Evolutionary conservation across 92 coral and sea anemone species (phyloP).

Genomic region (Micromussa lordhowensis): DNA sequence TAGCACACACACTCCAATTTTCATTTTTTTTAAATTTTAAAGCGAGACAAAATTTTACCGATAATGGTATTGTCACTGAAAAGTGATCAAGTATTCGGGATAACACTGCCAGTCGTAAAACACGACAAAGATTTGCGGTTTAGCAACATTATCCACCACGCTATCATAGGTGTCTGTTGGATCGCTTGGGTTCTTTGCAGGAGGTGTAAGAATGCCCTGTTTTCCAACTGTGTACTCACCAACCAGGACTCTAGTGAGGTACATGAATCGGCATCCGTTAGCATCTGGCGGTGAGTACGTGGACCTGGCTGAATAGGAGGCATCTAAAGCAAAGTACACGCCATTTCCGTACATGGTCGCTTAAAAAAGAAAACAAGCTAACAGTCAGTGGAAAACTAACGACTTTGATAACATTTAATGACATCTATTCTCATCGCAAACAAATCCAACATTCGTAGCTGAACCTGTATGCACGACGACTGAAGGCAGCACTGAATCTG

Average conservation of each 20-base stretch:
- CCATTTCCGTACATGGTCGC: slow-evolving; percentile 76
- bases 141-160: slow-evolving; percentile 62
- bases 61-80: slow-evolving; percentile 27
- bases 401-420: too few species aligned
- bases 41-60: not conserved
- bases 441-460: too few species aligned
- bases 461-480: too few species aligned
- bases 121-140: slow-evolving; percentile 65
- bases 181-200: slow-evolving; percentile 43
- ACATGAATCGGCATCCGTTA: slow-evolving; percentile 66
- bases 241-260: slow-evolving; percentile 69
- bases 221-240: slow-evolving; percentile 74
- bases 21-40: too few species aligned
- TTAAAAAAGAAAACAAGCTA: not conserved
- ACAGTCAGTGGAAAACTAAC: not conserved
- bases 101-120: slow-evolving; percentile 80
- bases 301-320: slow-evolving; percentile 60
- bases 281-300: slow-evolving; percentile 67
- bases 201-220: slow-evolving; percentile 61
- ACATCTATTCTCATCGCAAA: too few species aligned
- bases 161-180: slow-evolving; percentile 64
- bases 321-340: slow-evolving; percentile 73
- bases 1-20: not conserved
- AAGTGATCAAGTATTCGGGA: slow-evolving; percentile 78
- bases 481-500: too few species aligned